Evolutionary conservation across 1,140 invertebrate genomes (phyloP).

Genomic region (Bacillus rossius): DNA sequence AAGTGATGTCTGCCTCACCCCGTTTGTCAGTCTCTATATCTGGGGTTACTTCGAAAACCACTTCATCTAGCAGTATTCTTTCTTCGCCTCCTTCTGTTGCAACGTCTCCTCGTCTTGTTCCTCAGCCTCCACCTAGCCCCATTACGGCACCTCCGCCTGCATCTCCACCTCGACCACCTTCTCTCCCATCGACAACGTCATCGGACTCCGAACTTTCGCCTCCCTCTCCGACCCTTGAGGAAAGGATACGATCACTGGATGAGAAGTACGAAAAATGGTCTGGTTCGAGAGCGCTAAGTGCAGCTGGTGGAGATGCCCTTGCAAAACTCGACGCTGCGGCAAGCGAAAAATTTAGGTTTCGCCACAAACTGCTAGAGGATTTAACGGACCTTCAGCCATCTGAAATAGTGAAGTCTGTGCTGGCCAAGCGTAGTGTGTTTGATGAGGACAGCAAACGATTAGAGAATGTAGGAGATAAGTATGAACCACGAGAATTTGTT

Average conservation of each 20-base stretch:
- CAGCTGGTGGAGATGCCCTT: slow-evolving; percentile 51
- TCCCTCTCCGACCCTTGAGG: slow-evolving; percentile 43
- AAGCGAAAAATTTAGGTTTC: slow-evolving; percentile 49
- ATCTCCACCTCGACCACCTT: slow-evolving; percentile 21
- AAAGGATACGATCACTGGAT: slow-evolving; percentile 81
- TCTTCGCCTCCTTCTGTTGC: slow-evolving; percentile 6
- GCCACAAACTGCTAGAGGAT: slow-evolving; percentile 65
- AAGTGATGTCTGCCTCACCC: slow-evolving; percentile 48
- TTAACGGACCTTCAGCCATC: slow-evolving; percentile 79
- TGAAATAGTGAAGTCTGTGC: slow-evolving; percentile 86
- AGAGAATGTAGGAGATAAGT: slow-evolving; percentile 83
- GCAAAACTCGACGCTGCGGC: slow-evolving; percentile 51
- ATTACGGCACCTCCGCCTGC: slow-evolving; percentile 9
- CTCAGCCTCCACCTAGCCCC: neutral
- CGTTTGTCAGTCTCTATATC: slow-evolving; percentile 18
- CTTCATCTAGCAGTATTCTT: slow-evolving; percentile 21
- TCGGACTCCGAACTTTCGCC: slow-evolving; percentile 40
- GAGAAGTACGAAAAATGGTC: slow-evolving; percentile 92
- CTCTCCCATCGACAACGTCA: slow-evolving; percentile 27
- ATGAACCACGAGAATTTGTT: slow-evolving; percentile 63
- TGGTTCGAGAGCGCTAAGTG: slow-evolving; percentile 52
- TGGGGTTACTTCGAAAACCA: slow-evolving; percentile 26
- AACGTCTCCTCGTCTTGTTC: slow-evolving; percentile 41
- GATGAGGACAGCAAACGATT: slow-evolving; percentile 92
- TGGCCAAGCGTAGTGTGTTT: slow-evolving; percentile 89